Evolutionary conservation across 2,113 vertebrate genomes (phyloP).

Genomic region (Mionectes macconnelli): DNA sequence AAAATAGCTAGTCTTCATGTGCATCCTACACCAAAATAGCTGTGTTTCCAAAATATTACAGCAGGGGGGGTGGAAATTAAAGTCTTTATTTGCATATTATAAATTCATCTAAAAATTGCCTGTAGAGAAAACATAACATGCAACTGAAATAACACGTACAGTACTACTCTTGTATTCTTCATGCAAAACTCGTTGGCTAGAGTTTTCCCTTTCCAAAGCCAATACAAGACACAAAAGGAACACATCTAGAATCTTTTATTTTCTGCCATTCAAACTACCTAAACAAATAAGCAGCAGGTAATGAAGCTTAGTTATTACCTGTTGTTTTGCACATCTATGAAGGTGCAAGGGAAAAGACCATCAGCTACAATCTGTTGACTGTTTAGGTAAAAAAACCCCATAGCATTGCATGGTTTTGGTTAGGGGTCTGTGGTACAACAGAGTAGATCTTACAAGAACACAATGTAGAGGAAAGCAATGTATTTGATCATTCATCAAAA

Average conservation of each 20-base stretch:
- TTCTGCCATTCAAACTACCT: not conserved
- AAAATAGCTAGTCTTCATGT: not conserved
- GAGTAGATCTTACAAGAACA: not conserved
- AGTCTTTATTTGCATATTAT: not conserved
- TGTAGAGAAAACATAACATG: not conserved
- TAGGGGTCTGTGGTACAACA: not conserved
- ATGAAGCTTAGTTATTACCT: not conserved
- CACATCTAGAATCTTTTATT: not conserved
- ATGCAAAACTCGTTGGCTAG: not conserved
- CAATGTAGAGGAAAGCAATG: not conserved
- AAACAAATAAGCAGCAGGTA: not conserved
- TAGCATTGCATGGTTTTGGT: not conserved
- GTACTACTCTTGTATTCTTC: not conserved
- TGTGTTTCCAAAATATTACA: not conserved
- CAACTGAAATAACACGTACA: not conserved
- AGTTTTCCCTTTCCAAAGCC: not conserved
- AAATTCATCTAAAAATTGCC: not conserved
- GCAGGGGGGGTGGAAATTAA: not conserved
- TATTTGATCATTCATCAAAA: not conserved
- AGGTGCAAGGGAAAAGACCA: not conserved
- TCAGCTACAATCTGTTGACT: not conserved
- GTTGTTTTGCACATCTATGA: not conserved
- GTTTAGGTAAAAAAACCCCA: not conserved
- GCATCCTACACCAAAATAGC: not conserved
- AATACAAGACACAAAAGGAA: not conserved